Evolutionary conservation across 2,113 vertebrate species (phyloP), one percentile per base, ranked within the genome.

Genomic region (Tauraco erythrolophus): DNA sequence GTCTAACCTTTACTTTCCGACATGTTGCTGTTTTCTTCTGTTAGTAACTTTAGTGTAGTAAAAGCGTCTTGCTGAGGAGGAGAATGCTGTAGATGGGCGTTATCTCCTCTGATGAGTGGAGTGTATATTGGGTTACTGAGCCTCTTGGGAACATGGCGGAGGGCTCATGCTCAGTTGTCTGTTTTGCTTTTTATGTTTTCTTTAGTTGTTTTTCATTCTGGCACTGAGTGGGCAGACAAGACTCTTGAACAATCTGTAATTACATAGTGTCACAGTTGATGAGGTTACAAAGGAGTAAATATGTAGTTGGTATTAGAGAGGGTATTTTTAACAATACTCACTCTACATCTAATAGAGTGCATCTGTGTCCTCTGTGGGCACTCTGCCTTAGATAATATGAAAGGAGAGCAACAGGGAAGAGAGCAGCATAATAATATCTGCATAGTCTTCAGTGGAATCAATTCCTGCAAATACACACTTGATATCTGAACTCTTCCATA

Each of bases 251-350:
- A 95, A 94, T 97, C 96, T 96, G 66, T 96, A 97, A 97, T 97
- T 97, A 88, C 69, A 96, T 66, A 85, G 82, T 96, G 96, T 94
- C 96, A 96, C 76, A 87, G 92, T 69, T 97, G 96, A 97, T 95
- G 91, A 94, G 92, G 95, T 96, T 97, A 95, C 94, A 97, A 97
- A 97, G 87, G 84, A 96, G 62, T 97, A 97, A 97, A 97, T 94
- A 96, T 89, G 74, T 96, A 92, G 91, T 60, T 96, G 91, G 91
- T 97, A 92, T 94, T 78, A 81, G 74, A 97, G 64, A 83, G 74
- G 94, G 70, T 98, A 90, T 95, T 96, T 97, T 96, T 90, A 92
- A 96, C 84, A 71, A 89, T 96, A 89, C 80, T 84, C n/a, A 58
- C 77, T 95, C 94, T 90, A 90, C 93, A 85, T 94, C 81, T 97